Evolutionary conservation across 2,113 vertebrate genomes (phyloP), one percentile per base, ranked within the genome.

Genomic region (Zapus hudsonius): DNA sequence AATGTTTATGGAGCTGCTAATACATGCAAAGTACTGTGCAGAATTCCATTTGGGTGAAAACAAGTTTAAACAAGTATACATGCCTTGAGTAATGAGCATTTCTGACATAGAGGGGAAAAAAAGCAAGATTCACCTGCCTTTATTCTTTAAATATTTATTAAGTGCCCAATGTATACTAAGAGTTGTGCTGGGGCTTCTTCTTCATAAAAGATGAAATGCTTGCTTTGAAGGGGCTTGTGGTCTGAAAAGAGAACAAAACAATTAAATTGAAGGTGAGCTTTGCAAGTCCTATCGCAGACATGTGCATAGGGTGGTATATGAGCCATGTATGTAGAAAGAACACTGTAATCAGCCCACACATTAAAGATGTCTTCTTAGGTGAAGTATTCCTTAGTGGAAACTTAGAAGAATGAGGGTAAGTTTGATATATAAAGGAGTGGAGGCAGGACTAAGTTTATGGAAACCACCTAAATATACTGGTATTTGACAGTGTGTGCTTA

Each of bases 41-140:
- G 10, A 87, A 73, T 93, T 95, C 95, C 12, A 82, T 78, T 87
- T 87, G 40, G 12, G 23, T 33, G 17, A 75, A 84, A 86, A 36
- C 16, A 85, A 80, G 13, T 52, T 76, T 67, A 94, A 95, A 42
- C 22, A 85, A 52, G 82, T 82, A 52, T 83, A 19, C 13, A 38
- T 78, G 38, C n/a, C 7, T 44, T 78, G 33, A 87, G 42, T 84
- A 90, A 89, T 52, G 15, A 67, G 33, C 31, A 10, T 87, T 84
- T 82, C 31, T 78, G 33, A 87, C 25, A 31, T 69, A 20, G 61
- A 90, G 16, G 59, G 66, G 90, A 73, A 90, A 85, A 92, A 63
- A 52, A 70, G 31, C 15, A 88, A 64, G 31, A 69, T 61, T 92
- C n/a, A 31, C 75, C 93, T 70, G 12, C 7, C 25, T 84, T 89